phyloP scores from a whole-genome alignment of 2,113 vertebrate species.

The Cavia aperea region DNA sequence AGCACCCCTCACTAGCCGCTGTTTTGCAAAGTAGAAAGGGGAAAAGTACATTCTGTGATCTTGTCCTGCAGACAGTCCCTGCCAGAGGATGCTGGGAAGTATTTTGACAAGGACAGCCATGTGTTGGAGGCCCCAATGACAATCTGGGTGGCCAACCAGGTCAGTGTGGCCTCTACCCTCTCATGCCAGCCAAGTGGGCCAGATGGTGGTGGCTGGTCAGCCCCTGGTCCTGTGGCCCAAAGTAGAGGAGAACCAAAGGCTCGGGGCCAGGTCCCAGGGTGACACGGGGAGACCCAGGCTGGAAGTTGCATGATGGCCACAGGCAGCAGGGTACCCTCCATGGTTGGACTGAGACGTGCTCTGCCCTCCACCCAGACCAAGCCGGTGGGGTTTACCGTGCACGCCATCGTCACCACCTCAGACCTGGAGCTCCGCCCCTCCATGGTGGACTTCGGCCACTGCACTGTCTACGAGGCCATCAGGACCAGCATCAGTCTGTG shows the following conservation, averaged over 20 bases:
- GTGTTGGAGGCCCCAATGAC: slow-evolving; percentile 86
- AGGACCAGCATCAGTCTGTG: slow-evolving; percentile 75
- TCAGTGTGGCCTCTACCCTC: slow-evolving; percentile 56
- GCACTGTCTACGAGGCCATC: slow-evolving; percentile 84
- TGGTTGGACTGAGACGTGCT: rapidly evolving
- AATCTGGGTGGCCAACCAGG: slow-evolving; percentile 84
- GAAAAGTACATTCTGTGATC: too few relatives aligned
- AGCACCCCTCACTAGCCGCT: too few relatives aligned
- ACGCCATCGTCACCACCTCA: slow-evolving; percentile 86
- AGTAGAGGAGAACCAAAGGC: too few relatives aligned
- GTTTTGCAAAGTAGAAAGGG: background rate
- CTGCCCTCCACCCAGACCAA: slow-evolving; percentile 74
- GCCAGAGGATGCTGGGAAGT: slow-evolving; percentile 79
- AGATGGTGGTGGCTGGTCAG: background rate
- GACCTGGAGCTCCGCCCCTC: slow-evolving; percentile 83
- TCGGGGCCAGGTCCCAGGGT: background rate
- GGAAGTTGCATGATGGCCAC: too few relatives aligned
- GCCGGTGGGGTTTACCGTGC: slow-evolving; percentile 80
- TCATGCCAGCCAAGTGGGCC: background rate
- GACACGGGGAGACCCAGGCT: background rate
- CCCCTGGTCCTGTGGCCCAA: rapidly evolving
- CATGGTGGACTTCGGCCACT: slow-evolving; percentile 85
- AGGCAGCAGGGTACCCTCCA: background rate
- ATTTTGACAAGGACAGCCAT: slow-evolving; percentile 83
- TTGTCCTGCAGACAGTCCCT: slow-evolving; percentile 79